A percentile compares a stretch with the other conserved stretches of the same genome.
Conservation (phyloP, 2,797 vertebrate species). For the Myoxocephalus aenaeus region DNA sequence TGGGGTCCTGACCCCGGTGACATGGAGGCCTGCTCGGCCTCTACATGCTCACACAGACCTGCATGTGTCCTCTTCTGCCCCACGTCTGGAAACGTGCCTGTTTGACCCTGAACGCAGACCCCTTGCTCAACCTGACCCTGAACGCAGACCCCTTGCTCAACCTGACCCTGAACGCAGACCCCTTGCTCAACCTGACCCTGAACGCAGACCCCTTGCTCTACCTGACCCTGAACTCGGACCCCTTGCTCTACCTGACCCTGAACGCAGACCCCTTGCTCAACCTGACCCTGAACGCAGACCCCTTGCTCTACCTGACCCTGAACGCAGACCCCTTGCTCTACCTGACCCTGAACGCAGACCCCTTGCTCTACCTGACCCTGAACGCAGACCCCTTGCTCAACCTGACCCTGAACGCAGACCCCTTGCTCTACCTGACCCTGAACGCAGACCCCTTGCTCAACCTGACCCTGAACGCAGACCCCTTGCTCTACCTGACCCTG, state of each 20-base stretch:
- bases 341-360: constrained; percentile 31
- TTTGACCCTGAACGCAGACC: constrained; percentile 20
- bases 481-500: too few relatives aligned
- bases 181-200: too few relatives aligned
- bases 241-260: constrained; percentile 46
- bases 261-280: not conserved
- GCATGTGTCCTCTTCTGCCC: constrained; percentile 71
- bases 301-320: too few relatives aligned
- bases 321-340: constrained; percentile 43
- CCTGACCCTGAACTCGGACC: constrained; percentile 31
- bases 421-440: constrained; percentile 46
- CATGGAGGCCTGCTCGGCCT: constrained; percentile 38
- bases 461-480: too few relatives aligned
- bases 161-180: too few relatives aligned
- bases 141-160: not conserved
- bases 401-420: constrained; percentile 20
- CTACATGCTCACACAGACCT: constrained; percentile 55
- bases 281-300: too few relatives aligned
- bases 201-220: constrained; percentile 43
- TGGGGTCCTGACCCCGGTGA: constrained; percentile 54
- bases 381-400: not conserved
- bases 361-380: constrained; percentile 46
- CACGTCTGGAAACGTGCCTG: constrained; percentile 36
- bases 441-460: not conserved
- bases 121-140: constrained; percentile 47